Evolutionary conservation across 2,113 vertebrate genomes (phyloP), one percentile per base, ranked within the genome.

Genomic region (Pogonocichla stellata): DNA sequence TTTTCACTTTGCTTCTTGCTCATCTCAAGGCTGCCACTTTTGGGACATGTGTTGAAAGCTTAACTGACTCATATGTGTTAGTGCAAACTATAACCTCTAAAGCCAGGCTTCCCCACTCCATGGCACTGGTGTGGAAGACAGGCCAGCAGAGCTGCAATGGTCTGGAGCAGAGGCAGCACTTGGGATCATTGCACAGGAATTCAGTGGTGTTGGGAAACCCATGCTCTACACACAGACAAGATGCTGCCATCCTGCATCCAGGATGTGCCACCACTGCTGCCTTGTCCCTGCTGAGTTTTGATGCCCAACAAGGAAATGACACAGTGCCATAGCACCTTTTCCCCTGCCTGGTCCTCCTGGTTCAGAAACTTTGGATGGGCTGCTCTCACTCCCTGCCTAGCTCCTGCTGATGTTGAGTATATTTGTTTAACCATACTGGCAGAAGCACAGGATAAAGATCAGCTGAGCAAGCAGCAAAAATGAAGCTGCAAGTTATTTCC

Each of bases 1-100:
- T 93, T 67, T 93, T 31, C 36, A 83, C 58, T 79, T 87, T 67
- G 66, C 62, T 60, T 77, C 79, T 77, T 75, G 43, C 79, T 93
- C 91, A 53, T 88, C 86, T 79, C 91, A 77, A 64, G 58, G 48
- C 91, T 94, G 93, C 74, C 74, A 60, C 71, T 88, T 88, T 57
- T 16, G 3, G 26, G 53, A 58, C 10, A 2, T 16, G 50, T 86
- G 53, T 33, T 80, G 91, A 88, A 95, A 95, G 91, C 82, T 88
- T 54, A 43, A 82, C 70, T 61, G 86, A 72, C 67, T 93, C 54
- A 42, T 31, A 65, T 61, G 73, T 57, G 75, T 57, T 74, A 92
- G 53, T 9, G 64, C 66, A 88, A 72, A 57, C 88, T 57, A 9
- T 10, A 86, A 90, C 70, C 66, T 79, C 56, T 54, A 34, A 86